These are phyloP conservation scores for Fulmarus glacialis DNA, from an alignment of 2,113 vertebrate species.

Conservation along the genomic window DNA sequence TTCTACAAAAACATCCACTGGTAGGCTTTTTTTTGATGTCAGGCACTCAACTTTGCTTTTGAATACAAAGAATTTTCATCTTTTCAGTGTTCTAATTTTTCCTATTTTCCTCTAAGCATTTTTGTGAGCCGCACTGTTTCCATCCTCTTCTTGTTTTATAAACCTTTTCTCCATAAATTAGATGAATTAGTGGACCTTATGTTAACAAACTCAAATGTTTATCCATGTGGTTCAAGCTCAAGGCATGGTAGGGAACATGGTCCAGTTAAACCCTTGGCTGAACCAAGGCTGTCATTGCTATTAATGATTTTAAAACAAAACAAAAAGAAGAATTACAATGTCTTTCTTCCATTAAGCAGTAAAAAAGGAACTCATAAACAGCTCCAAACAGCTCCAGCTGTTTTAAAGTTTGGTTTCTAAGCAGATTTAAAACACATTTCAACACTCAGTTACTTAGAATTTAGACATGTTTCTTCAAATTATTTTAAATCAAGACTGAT, in stretches of 20 bases:
- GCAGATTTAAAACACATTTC: neutral
- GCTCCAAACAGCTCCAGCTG: neutral
- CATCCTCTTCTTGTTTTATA: neutral
- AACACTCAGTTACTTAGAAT: neutral
- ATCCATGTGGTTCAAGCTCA: neutral
- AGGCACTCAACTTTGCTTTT: neutral
- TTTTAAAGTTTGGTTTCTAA: neutral
- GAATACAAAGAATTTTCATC: neutral
- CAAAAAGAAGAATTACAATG: neutral
- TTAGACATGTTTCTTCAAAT: neutral
- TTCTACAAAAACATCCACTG: neutral
- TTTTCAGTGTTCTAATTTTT: neutral
- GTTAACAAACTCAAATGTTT: conserved; percentile 19
- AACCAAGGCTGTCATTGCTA: neutral
- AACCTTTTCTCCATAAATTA: neutral
- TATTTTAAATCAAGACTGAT: neutral
- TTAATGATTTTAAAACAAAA: neutral
- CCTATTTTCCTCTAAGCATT: neutral
- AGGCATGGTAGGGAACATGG: neutral
- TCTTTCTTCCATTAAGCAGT: neutral
- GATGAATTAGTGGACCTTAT: neutral
- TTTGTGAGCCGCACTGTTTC: neutral
- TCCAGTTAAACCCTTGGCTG: neutral
- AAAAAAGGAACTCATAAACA: neutral
- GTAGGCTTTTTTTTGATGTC: neutral